phyloP scores from a whole-genome alignment of 2,113 vertebrate genomes.

The Pycnonotus jocosus region DNA sequence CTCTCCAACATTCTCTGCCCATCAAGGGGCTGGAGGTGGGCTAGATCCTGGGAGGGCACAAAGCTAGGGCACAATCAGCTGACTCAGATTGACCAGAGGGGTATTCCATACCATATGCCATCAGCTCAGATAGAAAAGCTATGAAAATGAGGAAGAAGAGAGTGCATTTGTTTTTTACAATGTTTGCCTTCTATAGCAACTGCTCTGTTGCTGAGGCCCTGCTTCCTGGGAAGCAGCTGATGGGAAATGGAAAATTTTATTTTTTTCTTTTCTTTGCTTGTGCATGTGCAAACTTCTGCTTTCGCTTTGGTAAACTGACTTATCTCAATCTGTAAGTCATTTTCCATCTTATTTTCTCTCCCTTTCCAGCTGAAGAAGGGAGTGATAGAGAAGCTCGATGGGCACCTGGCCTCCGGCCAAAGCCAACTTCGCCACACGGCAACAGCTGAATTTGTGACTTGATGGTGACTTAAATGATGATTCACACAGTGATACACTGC shows the following conservation, averaged over 20 bases:
- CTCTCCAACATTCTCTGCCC: background rate
- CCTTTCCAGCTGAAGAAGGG: background rate
- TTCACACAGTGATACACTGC: background rate
- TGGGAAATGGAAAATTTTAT: background rate
- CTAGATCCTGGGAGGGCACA: background rate
- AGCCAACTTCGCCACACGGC: background rate
- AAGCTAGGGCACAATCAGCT: background rate
- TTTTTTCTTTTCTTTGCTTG: background rate
- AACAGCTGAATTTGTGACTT: background rate
- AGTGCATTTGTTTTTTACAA: background rate
- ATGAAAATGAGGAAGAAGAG: background rate
- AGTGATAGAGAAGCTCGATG: background rate
- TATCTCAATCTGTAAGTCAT: rapidly evolving
- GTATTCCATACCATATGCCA: background rate
- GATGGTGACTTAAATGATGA: background rate
- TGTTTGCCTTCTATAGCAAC: background rate
- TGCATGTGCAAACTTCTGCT: background rate
- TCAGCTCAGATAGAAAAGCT: background rate
- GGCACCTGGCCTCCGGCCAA: background rate
- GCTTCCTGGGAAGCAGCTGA: background rate
- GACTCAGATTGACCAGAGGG: background rate
- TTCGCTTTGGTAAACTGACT: background rate
- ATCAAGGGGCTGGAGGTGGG: background rate
- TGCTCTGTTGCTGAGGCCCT: background rate
- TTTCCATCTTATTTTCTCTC: background rate